Evolutionary conservation across 53 echinoderm and acorn worm species (phyloP), one percentile per base, ranked within the genome.

Genomic region (Antedon mediterranea): DNA sequence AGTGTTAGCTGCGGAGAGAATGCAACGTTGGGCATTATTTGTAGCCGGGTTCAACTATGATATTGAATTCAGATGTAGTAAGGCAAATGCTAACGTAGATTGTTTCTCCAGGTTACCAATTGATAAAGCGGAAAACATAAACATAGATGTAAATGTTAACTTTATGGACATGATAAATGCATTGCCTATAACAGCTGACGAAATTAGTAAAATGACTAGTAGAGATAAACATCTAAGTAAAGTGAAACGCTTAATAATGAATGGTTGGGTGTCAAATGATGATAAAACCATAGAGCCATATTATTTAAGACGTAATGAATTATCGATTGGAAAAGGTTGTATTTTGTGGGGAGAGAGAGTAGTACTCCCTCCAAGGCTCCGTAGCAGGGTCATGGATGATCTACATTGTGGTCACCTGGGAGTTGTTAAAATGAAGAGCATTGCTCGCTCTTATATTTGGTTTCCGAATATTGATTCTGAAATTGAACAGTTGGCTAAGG

Each of bases 31-130:
- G 71, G 71, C 79, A 29, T 28, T 78, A 44, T 71, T 31, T 70
- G 29, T 79, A 14, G 79, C 29, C 30, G 71, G 79, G 27, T 79
- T 79, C 71, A 71, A 79, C 72, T 79, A 31, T 70, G 71, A 71
- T 20, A 79, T 79, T 31, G 79, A 79, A 79, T 70, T 71, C 28
- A 29, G 71, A 34, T 14, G 0, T 3, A 77, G 74, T 28, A 74
- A 32, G 74, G 74, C 31, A 74, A 74, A 74, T 74, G 31, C 33
- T 28, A 33, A 74, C 29, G 15, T 74, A 79, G 87, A 87, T 71
- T 87, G 87, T 37, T 34, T 87, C 28, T 87, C 84, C 2, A 84
- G 84, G 34, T 71, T 83, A 34, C 77, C 87, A 20, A 77, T 41
- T 33, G 37, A 77, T 33, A 33, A 33, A 32, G 5, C 74, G 3